These are phyloP conservation scores for Anolis carolinensis DNA, from an alignment of 2,113 vertebrate species.

Conservation along the genomic window DNA sequence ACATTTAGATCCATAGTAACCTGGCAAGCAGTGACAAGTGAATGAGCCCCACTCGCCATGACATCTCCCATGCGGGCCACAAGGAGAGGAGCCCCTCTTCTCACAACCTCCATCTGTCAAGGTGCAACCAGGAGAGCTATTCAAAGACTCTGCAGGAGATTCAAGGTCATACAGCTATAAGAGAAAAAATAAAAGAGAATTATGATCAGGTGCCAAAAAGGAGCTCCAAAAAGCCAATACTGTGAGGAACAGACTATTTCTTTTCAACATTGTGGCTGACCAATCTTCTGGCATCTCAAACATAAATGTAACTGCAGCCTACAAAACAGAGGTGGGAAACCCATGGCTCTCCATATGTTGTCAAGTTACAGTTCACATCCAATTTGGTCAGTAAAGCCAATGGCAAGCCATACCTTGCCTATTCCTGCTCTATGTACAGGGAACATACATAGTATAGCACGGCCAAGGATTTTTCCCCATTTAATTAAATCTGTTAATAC, in stretches of 20 bases:
- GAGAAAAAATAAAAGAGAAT: slow-evolving; percentile 15
- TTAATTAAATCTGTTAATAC: background rate
- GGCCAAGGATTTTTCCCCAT: background rate
- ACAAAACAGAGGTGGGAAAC: background rate
- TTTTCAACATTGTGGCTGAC: background rate
- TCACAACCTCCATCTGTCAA: slow-evolving; percentile 85
- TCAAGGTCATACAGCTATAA: slow-evolving; percentile 83
- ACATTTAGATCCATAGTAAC: slow-evolving; percentile 83
- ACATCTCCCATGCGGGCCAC: slow-evolving; percentile 82
- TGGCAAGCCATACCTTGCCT: background rate
- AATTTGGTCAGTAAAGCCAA: background rate
- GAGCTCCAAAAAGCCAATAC: background rate
- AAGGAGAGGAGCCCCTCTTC: slow-evolving; percentile 82
- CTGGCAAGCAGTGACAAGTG: slow-evolving; percentile 83
- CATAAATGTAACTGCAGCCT: background rate
- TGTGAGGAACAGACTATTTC: background rate
- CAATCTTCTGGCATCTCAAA: background rate
- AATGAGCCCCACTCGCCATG: slow-evolving; percentile 85
- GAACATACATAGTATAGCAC: no score
- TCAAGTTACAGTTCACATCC: background rate
- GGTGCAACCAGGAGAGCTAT: slow-evolving; percentile 84
- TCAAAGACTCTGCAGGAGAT: slow-evolving; percentile 81
- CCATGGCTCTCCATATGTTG: background rate
- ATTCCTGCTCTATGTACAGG: background rate
- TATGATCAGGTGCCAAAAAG: background rate